Evolutionary conservation across 2,113 vertebrate species (phyloP).

Genomic region (Apodemus speciosus): DNA sequence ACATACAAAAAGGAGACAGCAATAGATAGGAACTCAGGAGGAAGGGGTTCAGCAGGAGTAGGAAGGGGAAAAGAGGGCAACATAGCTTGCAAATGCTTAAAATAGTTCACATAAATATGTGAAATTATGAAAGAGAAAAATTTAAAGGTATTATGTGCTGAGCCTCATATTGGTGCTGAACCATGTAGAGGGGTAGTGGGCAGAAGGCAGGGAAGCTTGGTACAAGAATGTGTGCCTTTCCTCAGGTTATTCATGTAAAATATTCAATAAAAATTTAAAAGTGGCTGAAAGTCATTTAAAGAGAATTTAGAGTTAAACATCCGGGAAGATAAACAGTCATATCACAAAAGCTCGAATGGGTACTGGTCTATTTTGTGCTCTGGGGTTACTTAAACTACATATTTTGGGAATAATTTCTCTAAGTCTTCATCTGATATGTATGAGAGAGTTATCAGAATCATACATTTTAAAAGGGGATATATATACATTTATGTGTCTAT

Average conservation of each 20-base stretch:
- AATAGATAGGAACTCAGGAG: not conserved
- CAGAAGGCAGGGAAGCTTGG: not conserved
- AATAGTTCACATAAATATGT: not conserved
- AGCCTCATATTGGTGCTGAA: not conserved
- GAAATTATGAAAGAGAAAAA: not conserved
- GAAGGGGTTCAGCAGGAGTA: not conserved
- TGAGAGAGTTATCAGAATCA: not conserved
- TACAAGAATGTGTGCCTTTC: not conserved
- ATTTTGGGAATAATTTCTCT: not conserved
- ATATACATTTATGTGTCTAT: not conserved
- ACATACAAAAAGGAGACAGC: not conserved
- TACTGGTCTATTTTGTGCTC: not conserved
- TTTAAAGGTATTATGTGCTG: not conserved
- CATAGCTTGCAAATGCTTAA: not conserved
- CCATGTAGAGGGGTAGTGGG: not conserved
- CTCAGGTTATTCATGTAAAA: not conserved
- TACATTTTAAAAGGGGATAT: not conserved
- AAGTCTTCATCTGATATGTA: conserved; percentile 9
- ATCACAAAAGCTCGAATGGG: not conserved
- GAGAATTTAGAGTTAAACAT: not conserved
- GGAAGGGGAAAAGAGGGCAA: not conserved
- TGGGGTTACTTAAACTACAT: not conserved
- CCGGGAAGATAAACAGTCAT: not conserved
- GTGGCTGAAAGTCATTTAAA: not conserved
- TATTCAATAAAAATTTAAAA: not conserved